These are phyloP conservation scores for Drosophila kambysellisi DNA, from an alignment of 2,888 invertebrate genomes.

Conservation along the genomic window DNA sequence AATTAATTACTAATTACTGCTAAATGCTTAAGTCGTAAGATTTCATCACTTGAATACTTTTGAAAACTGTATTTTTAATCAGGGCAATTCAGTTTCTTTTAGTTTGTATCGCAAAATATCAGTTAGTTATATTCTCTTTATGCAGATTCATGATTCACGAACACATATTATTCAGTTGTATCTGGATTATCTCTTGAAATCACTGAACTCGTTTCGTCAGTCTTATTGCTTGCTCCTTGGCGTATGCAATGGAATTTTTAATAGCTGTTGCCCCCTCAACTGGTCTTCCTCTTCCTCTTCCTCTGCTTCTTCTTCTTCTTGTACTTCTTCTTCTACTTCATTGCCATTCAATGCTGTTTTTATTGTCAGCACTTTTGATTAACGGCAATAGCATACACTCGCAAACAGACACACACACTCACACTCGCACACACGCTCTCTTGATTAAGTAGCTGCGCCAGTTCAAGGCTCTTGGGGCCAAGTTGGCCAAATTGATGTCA, in stretches of 20 bases:
- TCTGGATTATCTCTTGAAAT: neutral
- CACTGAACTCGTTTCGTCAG: neutral
- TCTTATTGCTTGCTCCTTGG: slow-evolving; percentile 8
- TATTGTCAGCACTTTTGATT: slow-evolving; percentile 39
- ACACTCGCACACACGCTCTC: neutral
- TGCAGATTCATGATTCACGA: neutral
- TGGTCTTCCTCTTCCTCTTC: neutral
- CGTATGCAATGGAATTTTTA: slow-evolving; percentile 22
- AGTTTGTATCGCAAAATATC: neutral
- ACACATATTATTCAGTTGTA: neutral
- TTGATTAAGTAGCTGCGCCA: slow-evolving; percentile 38
- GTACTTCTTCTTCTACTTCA: slow-evolving; percentile 5
- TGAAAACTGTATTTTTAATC: neutral
- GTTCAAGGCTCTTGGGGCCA: slow-evolving; percentile 42
- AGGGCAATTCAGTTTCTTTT: too few species aligned
- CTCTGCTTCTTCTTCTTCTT: neutral
- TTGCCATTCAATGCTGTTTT: slow-evolving; percentile 26
- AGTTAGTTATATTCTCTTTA: neutral
- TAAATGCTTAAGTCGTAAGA: neutral
- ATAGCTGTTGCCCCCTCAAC: slow-evolving; percentile 2
- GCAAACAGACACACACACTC: neutral
- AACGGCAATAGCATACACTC: slow-evolving; percentile 14
- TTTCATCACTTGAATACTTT: neutral
- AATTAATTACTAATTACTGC: too few species aligned
- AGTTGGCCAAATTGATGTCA: slow-evolving; percentile 57